Evolutionary conservation across 2,113 vertebrate species (phyloP), one percentile per base, ranked within the genome.

Genomic region (Tupaia tana): DNA sequence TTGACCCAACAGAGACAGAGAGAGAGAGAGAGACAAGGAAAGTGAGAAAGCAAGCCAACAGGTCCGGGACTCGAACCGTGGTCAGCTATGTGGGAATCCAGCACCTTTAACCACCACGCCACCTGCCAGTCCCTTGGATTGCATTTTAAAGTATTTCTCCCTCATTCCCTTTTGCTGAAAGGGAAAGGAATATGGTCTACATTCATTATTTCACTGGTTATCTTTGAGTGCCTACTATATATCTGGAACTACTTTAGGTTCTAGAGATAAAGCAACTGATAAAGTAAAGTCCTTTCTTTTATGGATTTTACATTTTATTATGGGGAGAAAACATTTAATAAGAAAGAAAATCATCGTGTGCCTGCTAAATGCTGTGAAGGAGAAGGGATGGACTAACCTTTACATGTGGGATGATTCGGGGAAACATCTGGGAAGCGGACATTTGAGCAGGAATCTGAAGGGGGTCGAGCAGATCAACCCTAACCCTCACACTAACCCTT

Each of bases 321-420:
- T 9, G 13, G 58, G 13, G 58, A 84, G 0, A 70, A 58, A 18
- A 27, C 14, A 81, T 73, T 74, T 34, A 43, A 81, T 73, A n/a
- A 18, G n/a, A 86, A 20, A 66, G 1, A 54, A 34, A 83, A 22
- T 20, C 20, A 11, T 63, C 27, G 52, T 54, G 66, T 52, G 9
- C 18, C 13, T 61, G 27, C 27, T 59, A 61, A 67, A 56, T 18
- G 22, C 77, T 7, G 6, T 3, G 1, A 63, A 70, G 29, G 74
- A 79, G 27, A 31, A 43, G n/a, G 7, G 52, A 29, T 56, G 24
- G n/a, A 73, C 3, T 43, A 43, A 43, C 43, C 43, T 43, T 43
- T 13, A 29, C 24, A 10, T 1, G 19, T 7, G 5, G 10, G 22
- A 14, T 8, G 1, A 16, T 34, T 7, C 13, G n/a, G 19, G 54